These are phyloP conservation scores for Karalla daura DNA, from an alignment of 2,797 vertebrate genomes.

Conservation along the genomic window DNA sequence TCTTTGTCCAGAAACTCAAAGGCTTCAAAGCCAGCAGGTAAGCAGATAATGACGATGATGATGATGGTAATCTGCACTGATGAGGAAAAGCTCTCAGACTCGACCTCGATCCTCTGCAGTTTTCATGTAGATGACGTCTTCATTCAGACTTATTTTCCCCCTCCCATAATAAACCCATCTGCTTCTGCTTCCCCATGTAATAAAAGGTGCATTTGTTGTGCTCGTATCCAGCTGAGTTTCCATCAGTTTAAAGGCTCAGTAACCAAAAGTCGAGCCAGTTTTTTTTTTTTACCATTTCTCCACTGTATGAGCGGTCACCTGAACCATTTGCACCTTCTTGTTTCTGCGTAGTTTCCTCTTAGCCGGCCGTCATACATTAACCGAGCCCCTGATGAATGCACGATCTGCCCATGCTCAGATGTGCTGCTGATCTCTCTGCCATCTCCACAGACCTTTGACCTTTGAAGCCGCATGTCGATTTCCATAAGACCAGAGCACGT, in stretches of 20 bases:
- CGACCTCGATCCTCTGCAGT: background rate
- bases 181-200: constrained; percentile 9
- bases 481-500: no score
- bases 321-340: background rate
- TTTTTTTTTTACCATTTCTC: background rate
- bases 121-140: constrained; percentile 10
- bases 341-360: background rate
- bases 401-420: no score
- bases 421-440: no score
- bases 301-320: no score
- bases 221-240: background rate
- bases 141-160: constrained; percentile 17
- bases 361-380: background rate
- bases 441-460: no score
- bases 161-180: constrained; percentile 2
- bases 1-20: constrained; percentile 99
- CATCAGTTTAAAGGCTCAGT: background rate
- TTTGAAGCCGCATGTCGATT: no score
- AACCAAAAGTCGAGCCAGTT: no score
- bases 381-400: background rate
- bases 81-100: background rate
- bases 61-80: background rate
- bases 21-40: constrained; percentile 99
- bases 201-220: constrained; percentile 1
- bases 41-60: constrained; percentile 52